A percentile compares a stretch with the other conserved stretches of the same genome.
These are phyloP conservation scores for Xerus rutilus DNA, from an alignment of 2,797 vertebrate genomes.

Conservation along the genomic window DNA sequence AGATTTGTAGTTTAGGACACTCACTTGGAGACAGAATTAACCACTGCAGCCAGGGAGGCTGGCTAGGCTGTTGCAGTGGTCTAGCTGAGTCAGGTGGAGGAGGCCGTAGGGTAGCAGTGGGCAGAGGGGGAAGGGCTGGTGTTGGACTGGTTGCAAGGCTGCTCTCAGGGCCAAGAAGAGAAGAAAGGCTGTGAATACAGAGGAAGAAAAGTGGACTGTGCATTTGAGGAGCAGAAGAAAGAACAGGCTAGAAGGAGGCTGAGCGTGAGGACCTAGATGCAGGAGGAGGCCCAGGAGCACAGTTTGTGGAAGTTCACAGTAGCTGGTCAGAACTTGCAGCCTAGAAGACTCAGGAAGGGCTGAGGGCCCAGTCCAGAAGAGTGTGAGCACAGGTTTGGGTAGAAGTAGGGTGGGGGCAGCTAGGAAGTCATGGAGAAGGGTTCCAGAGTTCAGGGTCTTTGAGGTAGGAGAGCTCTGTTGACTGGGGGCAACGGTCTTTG, in stretches of 20 bases:
- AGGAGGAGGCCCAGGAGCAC: not conserved
- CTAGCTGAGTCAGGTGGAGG: not conserved
- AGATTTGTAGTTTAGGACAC: not conserved
- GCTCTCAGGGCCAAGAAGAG: not conserved
- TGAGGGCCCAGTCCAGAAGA: not conserved
- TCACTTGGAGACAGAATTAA: not conserved
- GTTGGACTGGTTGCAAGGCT: too few relatives aligned
- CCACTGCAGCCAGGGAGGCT: not conserved
- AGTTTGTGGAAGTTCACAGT: not conserved
- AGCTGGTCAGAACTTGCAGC: not conserved
- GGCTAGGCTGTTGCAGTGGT: not conserved
- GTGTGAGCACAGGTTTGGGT: not conserved
- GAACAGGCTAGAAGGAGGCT: not conserved
- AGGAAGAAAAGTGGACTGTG: not conserved
- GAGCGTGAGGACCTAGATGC: not conserved
- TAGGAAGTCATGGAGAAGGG: not conserved
- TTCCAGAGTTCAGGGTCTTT: not conserved
- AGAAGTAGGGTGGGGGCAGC: not conserved
- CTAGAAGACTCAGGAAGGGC: not conserved
- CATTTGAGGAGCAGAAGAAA: not conserved
- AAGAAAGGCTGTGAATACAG: not conserved
- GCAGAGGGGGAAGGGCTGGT: not conserved
- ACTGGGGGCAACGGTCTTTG: not conserved
- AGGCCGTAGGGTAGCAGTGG: not conserved
- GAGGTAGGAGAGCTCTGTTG: not conserved